A percentile compares a stretch with the other conserved stretches of the same genome.
phyloP scores from a whole-genome alignment of 2,888 invertebrate genomes.

The Apantesis nais region DNA sequence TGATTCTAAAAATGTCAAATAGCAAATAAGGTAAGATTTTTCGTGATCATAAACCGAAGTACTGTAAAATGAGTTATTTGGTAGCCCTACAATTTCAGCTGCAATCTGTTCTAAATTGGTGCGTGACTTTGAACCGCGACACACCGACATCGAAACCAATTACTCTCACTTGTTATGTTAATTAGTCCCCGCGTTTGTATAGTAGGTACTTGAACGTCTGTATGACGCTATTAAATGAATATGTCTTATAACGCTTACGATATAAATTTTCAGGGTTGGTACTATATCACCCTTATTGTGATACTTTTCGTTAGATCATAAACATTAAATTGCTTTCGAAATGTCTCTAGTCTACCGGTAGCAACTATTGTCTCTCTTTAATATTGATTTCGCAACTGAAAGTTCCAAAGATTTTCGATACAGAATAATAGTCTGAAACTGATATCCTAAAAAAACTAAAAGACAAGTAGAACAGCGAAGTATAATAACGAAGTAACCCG shows the following conservation, averaged over 20 bases:
- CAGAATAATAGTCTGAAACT: too few species aligned
- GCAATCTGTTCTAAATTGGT: slow-evolving; percentile 40
- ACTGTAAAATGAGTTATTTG: neutral
- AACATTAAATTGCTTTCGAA: neutral
- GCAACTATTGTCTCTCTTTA: neutral
- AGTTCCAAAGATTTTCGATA: too few species aligned
- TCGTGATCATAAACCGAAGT: neutral
- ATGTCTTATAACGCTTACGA: slow-evolving; percentile 47
- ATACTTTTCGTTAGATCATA: neutral
- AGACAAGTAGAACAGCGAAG: too few species aligned
- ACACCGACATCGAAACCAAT: slow-evolving; percentile 65
- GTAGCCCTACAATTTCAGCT: slow-evolving; percentile 28
- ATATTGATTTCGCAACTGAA: too few species aligned
- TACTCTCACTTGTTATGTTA: slow-evolving; percentile 72
- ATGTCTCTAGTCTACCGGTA: neutral
- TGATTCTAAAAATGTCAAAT: neutral
- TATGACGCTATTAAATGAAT: slow-evolving; percentile 64
- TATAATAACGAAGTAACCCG: too few species aligned
- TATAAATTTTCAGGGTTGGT: slow-evolving; percentile 47
- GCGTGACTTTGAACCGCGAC: slow-evolving; percentile 53
- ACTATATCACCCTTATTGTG: neutral
- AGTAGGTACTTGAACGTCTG: slow-evolving; percentile 49
- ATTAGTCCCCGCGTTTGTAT: slow-evolving; percentile 64
- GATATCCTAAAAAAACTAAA: neutral
- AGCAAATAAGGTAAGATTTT: too few species aligned